phyloP scores from a whole-genome alignment of 2,888 invertebrate genomes.

The Anoplius nigerrimus region DNA sequence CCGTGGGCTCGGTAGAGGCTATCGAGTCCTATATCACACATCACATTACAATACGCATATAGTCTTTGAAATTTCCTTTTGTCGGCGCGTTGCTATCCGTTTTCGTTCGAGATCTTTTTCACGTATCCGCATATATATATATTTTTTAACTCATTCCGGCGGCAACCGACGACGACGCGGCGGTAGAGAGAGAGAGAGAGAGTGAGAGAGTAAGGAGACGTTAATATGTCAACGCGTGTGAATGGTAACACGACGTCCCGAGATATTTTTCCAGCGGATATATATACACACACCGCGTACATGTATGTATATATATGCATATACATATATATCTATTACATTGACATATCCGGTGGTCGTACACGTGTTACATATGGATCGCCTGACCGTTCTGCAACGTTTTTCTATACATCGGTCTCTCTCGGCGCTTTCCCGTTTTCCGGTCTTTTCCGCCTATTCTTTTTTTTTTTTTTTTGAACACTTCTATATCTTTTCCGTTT shows the following conservation, averaged over 20 bases:
- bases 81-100: conserved; percentile 44
- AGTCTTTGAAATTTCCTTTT: conserved; percentile 37
- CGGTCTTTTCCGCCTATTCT: background rate
- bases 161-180: conserved; percentile 31
- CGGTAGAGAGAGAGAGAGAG: no score
- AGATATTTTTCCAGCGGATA: conserved; percentile 33
- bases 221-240: conserved; percentile 35
- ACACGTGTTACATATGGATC: background rate
- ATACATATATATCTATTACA: background rate
- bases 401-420: conserved; percentile 5
- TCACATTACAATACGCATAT: conserved; percentile 61
- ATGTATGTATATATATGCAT: conserved; percentile 10
- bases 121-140: background rate
- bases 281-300: conserved; percentile 23
- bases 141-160: conserved; percentile 18
- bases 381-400: background rate
- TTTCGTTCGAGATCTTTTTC: conserved; percentile 25
- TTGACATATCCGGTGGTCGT: background rate
- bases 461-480: no score
- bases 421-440: conserved; percentile 2
- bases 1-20: conserved; percentile 45
- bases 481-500: background rate
- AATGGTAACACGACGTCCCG: conserved; percentile 40
- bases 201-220: conserved; percentile 13
- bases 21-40: conserved; percentile 64